Base-by-base conservation (phyloP, 2,797 vertebrate species). In the Hypotaenidia okinawae region DNA sequence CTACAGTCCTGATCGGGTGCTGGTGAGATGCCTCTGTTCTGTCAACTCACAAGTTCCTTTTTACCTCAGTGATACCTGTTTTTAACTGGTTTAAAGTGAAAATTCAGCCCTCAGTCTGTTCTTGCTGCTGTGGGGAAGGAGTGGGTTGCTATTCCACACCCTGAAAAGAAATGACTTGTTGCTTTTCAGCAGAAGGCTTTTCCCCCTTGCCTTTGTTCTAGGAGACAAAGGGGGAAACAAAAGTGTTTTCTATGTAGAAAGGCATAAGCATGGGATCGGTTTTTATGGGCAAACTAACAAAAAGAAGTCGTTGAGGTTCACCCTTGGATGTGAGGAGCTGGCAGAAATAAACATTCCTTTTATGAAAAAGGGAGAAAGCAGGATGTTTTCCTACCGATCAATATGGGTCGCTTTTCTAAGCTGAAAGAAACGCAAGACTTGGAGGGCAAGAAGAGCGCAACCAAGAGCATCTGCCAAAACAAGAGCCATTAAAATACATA, bases 81-180 rank as follows among this genome's bases (percentile, higher is more conserved):
- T 85, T 58, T 90, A 49, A 75, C 54, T 64, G 80, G 86, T 89
- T 76, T 39, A 69, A 90, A 85, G 75, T 63, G 83, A 91, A 94
- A 93, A 92, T 41, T 68, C 16, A 16, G 84, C 70, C 55, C 84
- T n/a, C n/a, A 27, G 61, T 79, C 83, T 69, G 94, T 82, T 85
- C 62, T 92, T 95, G 95, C 90, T 97, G 87, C 82, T 95, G 64
- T 69, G 81, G 89, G 87, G 91, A 89, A 87, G 77, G 86, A 94
- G 83, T 87, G 87, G 54, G 73, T 82, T 96, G 78, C 95, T 96
- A 18, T 96, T 95, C 95, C 87, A 94, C 85, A 90, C 88, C 86
- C 95, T 97, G 96, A 97, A 97, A 97, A 98, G 96, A 97, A 97
- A 93, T 94, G 97, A 98, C 97, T 97, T 98, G 97, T 97, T 98